A percentile compares a stretch with the other conserved stretches of the same genome.
Evolutionary conservation across 2,797 vertebrate genomes (phyloP).

Genomic region (Natrix natrix): DNA sequence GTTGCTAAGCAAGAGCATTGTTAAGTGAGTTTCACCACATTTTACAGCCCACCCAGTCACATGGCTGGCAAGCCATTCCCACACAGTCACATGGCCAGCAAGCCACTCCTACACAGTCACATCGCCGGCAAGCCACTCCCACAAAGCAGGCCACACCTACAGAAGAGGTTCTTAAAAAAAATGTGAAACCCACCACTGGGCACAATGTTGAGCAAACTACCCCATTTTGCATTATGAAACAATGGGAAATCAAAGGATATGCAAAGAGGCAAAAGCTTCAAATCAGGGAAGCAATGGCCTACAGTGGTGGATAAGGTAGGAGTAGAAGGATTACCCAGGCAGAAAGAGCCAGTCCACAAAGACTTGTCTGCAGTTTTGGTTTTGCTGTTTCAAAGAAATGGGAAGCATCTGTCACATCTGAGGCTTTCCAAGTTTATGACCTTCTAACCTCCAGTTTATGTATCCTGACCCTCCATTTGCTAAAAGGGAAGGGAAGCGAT

Average conservation of each 20-base stretch:
- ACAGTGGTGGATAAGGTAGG: rapidly evolving
- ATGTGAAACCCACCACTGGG: too few relatives aligned
- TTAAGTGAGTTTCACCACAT: too few relatives aligned
- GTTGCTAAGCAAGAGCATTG: too few relatives aligned
- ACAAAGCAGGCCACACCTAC: too few relatives aligned
- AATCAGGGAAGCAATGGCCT: neutral
- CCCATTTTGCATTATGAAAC: neutral
- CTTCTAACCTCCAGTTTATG: constrained; percentile 41
- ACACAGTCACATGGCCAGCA: too few relatives aligned
- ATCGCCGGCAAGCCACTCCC: too few relatives aligned
- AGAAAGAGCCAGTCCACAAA: neutral
- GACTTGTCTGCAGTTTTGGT: neutral
- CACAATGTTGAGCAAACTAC: neutral
- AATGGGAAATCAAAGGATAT: neutral
- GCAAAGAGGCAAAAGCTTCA: neutral
- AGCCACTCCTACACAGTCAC: too few relatives aligned
- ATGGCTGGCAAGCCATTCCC: too few relatives aligned
- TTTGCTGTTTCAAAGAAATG: constrained; percentile 21
- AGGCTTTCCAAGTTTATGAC: constrained; percentile 22
- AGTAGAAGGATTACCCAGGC: rapidly evolving
- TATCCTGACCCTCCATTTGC: constrained; percentile 41
- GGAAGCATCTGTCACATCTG: constrained; percentile 23
- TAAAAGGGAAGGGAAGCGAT: constrained; percentile 49
- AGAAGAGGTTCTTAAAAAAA: too few relatives aligned
- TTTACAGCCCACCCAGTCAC: too few relatives aligned